Conservation (phyloP, 2,113 vertebrate genomes). For the Cettia cetti region DNA sequence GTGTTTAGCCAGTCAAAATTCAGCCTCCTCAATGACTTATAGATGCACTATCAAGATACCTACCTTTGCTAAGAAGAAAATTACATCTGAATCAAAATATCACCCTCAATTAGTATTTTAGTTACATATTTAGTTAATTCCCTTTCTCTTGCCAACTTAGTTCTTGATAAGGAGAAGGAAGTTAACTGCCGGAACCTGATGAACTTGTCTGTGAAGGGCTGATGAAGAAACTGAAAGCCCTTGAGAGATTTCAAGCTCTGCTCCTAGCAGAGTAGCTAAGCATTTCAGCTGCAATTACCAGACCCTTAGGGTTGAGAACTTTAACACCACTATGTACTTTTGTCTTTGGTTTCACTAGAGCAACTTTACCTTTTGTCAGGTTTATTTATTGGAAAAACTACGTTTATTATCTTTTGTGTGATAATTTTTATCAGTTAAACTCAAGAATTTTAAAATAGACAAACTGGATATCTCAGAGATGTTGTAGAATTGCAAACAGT, state of each 20-base stretch:
- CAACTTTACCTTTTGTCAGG: not conserved
- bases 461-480: not conserved
- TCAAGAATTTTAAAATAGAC: not conserved
- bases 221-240: not conserved
- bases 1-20: not conserved
- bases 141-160: not conserved
- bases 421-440: not conserved
- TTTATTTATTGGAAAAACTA: not conserved
- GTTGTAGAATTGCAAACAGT: not conserved
- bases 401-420: not conserved
- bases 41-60: not conserved
- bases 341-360: not conserved
- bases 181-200: not conserved
- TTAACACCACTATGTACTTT: not conserved
- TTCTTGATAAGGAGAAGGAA: not conserved
- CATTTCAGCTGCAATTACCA: not conserved
- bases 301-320: not conserved
- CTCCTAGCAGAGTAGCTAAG: not conserved
- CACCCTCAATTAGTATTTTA: not conserved
- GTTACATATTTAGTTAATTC: not conserved
- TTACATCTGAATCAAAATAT: not conserved
- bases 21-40: not conserved
- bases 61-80: not conserved
- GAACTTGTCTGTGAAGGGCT: not conserved
- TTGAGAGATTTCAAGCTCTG: not conserved